Evolutionary conservation across 2,797 vertebrate species (phyloP).

Genomic region (Sebastes itinus): DNA sequence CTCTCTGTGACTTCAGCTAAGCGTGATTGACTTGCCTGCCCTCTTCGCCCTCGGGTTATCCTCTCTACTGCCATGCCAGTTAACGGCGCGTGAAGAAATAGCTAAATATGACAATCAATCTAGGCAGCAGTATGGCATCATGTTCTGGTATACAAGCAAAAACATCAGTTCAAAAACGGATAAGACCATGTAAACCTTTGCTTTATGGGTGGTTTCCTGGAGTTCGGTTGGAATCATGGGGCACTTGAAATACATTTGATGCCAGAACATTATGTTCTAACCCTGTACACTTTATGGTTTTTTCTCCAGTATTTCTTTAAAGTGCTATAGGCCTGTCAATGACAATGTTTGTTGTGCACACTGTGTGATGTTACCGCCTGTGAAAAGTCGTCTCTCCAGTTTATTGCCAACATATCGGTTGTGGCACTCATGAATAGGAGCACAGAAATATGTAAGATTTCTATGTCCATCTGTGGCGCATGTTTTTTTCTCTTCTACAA

Average conservation of each 20-base stretch:
- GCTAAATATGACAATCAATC: not conserved
- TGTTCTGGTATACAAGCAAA: not conserved
- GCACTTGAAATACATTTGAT: not conserved
- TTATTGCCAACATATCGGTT: not conserved
- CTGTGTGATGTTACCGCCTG: not conserved
- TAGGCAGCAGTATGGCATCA: not conserved
- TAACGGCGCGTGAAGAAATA: not conserved
- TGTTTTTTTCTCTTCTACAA: not conserved
- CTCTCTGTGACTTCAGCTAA: not conserved
- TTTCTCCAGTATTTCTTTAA: not conserved
- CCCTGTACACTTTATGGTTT: not conserved
- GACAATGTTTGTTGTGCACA: not conserved
- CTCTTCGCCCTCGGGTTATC: not conserved
- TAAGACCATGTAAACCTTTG: not conserved
- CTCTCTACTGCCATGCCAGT: not conserved
- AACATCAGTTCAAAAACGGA: not conserved
- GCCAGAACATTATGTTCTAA: not conserved
- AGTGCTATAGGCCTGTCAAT: not conserved
- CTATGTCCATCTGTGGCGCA: not conserved
- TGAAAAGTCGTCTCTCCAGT: not conserved
- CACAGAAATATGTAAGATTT: not conserved
- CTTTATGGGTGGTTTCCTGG: not conserved
- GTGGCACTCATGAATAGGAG: not conserved
- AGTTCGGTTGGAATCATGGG: not conserved
- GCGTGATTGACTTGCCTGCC: slow-evolving; percentile 5